Evolutionary conservation across 2,888 invertebrate genomes (phyloP).

Genomic region (Polyploca ridens): DNA sequence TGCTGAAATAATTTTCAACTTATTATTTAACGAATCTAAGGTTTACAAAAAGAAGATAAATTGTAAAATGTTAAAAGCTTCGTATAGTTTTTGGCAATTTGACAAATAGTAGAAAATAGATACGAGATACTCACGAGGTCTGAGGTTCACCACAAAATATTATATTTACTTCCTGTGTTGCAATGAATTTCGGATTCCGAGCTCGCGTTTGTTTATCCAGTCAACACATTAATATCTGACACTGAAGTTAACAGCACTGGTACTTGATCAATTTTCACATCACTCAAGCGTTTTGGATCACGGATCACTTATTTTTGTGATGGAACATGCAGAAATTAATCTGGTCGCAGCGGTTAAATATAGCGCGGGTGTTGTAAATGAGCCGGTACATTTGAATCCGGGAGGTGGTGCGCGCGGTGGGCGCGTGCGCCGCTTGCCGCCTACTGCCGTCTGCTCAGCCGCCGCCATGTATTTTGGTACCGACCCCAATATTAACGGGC

Average conservation of each 20-base stretch:
- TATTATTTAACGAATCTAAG: slow-evolving; percentile 45
- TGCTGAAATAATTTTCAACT: slow-evolving; percentile 67
- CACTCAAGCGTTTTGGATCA: slow-evolving; percentile 54
- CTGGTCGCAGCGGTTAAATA: slow-evolving; percentile 80
- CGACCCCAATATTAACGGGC: slow-evolving; percentile 79
- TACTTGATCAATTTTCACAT: slow-evolving; percentile 63
- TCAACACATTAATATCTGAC: slow-evolving; percentile 54
- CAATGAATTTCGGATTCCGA: slow-evolving; percentile 34
- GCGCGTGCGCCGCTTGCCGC: slow-evolving; percentile 79
- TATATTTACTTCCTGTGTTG: slow-evolving; percentile 66
- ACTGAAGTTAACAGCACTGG: slow-evolving; percentile 54
- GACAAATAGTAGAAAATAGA: slow-evolving; percentile 74
- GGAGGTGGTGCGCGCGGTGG: slow-evolving; percentile 72
- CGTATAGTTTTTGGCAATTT: slow-evolving; percentile 68
- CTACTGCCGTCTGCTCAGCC: slow-evolving; percentile 75
- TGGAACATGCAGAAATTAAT: slow-evolving; percentile 76
- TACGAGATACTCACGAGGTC: slow-evolving; percentile 73
- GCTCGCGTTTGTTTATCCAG: slow-evolving; percentile 55
- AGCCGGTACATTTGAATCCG: slow-evolving; percentile 70
- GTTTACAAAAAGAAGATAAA: slow-evolving; percentile 50
- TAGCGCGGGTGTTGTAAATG: slow-evolving; percentile 73
- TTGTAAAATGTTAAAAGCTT: slow-evolving; percentile 50
- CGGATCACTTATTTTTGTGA: slow-evolving; percentile 71
- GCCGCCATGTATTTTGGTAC: slow-evolving; percentile 80
- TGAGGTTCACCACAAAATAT: slow-evolving; percentile 56